Percentiles rank a stretch among this genome's conserved stretches.
phyloP scores from a whole-genome alignment of 2,113 vertebrate species.

The Anseranas semipalmata region DNA sequence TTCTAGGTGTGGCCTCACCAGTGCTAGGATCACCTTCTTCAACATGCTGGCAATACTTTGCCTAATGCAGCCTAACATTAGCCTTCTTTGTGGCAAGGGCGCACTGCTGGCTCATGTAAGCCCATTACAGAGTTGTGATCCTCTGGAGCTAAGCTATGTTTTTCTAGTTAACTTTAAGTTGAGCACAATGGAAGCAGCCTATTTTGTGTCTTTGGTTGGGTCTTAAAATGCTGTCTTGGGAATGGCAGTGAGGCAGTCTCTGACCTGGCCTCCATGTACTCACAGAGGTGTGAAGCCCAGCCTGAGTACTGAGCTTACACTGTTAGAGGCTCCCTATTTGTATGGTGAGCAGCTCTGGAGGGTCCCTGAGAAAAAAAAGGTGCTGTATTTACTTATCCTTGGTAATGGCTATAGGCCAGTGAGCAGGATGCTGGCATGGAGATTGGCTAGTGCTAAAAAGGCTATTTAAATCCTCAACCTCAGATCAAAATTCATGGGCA shows the following conservation, averaged over 20 bases:
- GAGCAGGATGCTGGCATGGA: background rate
- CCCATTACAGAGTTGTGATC: rapidly evolving
- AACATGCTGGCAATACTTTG: too few relatives aligned
- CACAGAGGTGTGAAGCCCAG: background rate
- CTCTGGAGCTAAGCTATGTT: background rate
- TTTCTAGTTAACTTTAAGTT: background rate
- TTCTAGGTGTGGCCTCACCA: too few relatives aligned
- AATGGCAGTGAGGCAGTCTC: background rate
- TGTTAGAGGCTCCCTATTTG: background rate
- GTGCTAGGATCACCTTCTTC: too few relatives aligned
- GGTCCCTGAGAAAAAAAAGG: background rate
- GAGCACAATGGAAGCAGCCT: background rate
- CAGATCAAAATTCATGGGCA: background rate
- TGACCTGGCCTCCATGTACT: background rate
- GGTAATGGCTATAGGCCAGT: background rate
- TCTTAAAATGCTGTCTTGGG: background rate
- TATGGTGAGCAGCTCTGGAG: background rate
- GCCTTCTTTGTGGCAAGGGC: too few relatives aligned
- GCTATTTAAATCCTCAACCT: background rate
- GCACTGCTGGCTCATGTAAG: too few relatives aligned
- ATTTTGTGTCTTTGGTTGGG: background rate
- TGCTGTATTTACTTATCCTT: background rate
- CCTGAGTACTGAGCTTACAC: background rate
- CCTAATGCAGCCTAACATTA: too few relatives aligned
- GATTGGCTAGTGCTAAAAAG: background rate